Percentiles rank a stretch among this genome's conserved stretches.
phyloP scores from a whole-genome alignment of 2,113 vertebrate species.

The Pristiophorus japonicus region DNA sequence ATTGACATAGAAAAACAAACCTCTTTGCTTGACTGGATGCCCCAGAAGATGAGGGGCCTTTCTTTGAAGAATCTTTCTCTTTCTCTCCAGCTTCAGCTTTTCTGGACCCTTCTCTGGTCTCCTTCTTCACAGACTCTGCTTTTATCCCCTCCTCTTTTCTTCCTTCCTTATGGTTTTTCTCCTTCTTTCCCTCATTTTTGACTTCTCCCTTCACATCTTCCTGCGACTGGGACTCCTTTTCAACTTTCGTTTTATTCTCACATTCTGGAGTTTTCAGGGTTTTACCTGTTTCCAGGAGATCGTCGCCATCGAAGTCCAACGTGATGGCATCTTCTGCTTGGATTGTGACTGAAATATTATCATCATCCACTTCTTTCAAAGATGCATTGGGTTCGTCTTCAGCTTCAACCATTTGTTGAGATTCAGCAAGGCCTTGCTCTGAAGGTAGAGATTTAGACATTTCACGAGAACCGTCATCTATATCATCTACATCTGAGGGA shows the following conservation, averaged over 20 bases:
- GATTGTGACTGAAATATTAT: slow-evolving; percentile 98
- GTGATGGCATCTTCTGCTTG: slow-evolving; percentile 99
- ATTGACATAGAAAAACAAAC: slow-evolving; percentile 99
- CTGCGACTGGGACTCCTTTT: slow-evolving; percentile 77
- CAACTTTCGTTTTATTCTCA: slow-evolving; percentile 89
- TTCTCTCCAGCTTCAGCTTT: slow-evolving; percentile 97
- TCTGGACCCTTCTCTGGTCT: slow-evolving; percentile 88
- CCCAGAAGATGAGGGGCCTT: slow-evolving; percentile 97
- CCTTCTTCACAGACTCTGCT: slow-evolving; percentile 84
- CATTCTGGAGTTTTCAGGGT: slow-evolving; percentile 99
- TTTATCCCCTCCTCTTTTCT: slow-evolving; percentile 89
- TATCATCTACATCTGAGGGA: slow-evolving; percentile 99
- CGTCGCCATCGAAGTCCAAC: slow-evolving; percentile 98
- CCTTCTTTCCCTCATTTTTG: slow-evolving; percentile 77
- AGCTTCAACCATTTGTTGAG: slow-evolving; percentile 71
- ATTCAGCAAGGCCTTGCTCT: slow-evolving; percentile 83
- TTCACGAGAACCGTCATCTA: slow-evolving; percentile 99
- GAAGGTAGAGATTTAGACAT: slow-evolving; percentile 92
- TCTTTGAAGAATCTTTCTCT: slow-evolving; percentile 99
- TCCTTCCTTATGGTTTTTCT: slow-evolving; percentile 82
- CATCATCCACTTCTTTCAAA: slow-evolving; percentile 92
- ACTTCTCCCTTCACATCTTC: slow-evolving; percentile 75
- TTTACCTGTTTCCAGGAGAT: slow-evolving; percentile 99
- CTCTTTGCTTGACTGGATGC: slow-evolving; percentile 99
- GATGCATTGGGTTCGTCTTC: slow-evolving; percentile 77